Percentiles rank a stretch among this genome's conserved stretches.
phyloP scores from a whole-genome alignment of 2,797 vertebrate genomes.

The Hoplostethus mediterraneus region DNA sequence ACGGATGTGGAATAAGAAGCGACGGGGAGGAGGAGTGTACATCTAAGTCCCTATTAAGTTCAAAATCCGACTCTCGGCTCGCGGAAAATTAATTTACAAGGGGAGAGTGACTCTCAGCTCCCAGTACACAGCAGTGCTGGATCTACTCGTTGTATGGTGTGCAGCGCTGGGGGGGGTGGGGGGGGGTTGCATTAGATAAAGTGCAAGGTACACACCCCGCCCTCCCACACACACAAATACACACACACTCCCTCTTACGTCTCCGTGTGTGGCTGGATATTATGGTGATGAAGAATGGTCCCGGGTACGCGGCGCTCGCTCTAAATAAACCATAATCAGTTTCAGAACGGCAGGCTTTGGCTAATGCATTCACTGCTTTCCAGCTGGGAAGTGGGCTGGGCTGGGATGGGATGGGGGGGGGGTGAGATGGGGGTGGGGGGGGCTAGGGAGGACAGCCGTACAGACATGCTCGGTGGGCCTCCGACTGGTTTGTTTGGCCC shows the following conservation, averaged over 20 bases:
- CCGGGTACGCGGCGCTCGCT: conserved; percentile 53
- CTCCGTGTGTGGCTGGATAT: conserved; percentile 65
- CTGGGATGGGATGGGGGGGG: not conserved
- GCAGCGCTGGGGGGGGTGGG: not conserved
- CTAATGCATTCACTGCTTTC: conserved; percentile 39
- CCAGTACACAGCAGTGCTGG: conserved; percentile 35
- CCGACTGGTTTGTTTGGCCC: no score
- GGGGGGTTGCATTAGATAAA: conserved; percentile 34
- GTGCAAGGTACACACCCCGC: conserved; percentile 10
- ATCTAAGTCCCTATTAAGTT: conserved; percentile 63
- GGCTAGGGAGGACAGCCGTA: no score
- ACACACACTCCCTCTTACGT: conserved; percentile 36
- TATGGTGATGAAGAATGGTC: conserved; percentile 72
- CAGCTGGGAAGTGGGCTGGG: not conserved
- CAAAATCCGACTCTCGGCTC: conserved; percentile 56
- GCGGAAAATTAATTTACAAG: conserved; percentile 65
- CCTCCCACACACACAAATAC: conserved; percentile 26
- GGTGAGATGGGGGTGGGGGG: no score
- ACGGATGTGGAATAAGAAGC: conserved; percentile 54
- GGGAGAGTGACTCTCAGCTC: conserved; percentile 19
- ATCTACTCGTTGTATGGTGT: conserved; percentile 28
- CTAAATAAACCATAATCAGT: conserved; percentile 81
- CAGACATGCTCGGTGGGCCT: no score
- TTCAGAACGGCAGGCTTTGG: conserved; percentile 54
- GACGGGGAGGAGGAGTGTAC: conserved; percentile 45